These are phyloP conservation scores for Ernsta delagoae DNA, from an alignment of 2,888 invertebrate species.

Conservation along the genomic window DNA sequence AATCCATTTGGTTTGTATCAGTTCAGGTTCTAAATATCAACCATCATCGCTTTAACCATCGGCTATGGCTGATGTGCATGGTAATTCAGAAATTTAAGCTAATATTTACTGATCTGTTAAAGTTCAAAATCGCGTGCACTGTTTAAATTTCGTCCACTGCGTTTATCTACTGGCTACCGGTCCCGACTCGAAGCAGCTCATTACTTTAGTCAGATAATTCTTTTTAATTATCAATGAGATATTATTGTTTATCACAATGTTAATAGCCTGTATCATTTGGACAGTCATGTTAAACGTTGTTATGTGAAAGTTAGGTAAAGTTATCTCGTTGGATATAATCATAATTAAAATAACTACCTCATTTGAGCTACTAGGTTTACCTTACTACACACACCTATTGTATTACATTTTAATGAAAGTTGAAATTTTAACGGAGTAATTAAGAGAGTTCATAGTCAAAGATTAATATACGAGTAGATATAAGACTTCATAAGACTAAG, in stretches of 20 bases:
- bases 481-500: no score
- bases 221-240: slow-evolving; percentile 52
- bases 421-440: no score
- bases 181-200: slow-evolving; percentile 49
- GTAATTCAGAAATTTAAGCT: neutral
- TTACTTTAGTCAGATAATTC: slow-evolving; percentile 49
- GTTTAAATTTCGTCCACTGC: slow-evolving; percentile 15
- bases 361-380: no score
- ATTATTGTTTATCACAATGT: slow-evolving; percentile 49
- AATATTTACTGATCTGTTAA: neutral
- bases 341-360: no score
- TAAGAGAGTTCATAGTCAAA: no score
- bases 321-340: no score
- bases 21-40: neutral
- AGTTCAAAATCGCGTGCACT: slow-evolving; percentile 16
- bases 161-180: slow-evolving; percentile 72
- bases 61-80: neutral
- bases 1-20: no score
- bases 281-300: slow-evolving; percentile 36
- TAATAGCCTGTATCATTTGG: slow-evolving; percentile 44
- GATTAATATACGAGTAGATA: no score
- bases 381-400: no score
- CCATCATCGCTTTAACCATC: neutral
- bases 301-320: no score
- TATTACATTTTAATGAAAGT: no score